Evolutionary conservation across 2,888 invertebrate species (phyloP), one percentile per base, ranked within the genome.

Genomic region (Lithophane socia): DNA sequence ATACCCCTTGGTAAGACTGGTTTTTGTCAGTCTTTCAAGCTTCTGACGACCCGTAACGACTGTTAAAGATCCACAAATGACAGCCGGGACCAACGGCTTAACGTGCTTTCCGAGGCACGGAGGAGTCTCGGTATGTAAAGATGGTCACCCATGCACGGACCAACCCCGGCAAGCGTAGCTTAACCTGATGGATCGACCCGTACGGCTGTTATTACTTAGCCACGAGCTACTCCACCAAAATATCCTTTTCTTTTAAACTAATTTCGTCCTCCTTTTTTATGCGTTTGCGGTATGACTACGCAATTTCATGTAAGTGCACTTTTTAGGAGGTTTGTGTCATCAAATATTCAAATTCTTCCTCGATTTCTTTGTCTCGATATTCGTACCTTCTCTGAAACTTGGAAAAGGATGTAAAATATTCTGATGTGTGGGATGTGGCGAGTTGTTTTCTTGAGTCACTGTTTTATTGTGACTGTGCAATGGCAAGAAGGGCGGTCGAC

Each of bases 371-470:
- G 67, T 65, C 16, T 49, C 56, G 18, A 9, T 79, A 42, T 44
- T 60, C 18, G 9, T 69, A 60, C 10, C 10, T 44, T 24, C 37
- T 56, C n/a, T 52, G 79, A 44, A 68, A 58, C 49, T 52, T 54
- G n/a, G 18, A 68, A 74, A 68, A 37, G 29, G 52, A 4, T 24
- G 4, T 44, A 44, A 16, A 44, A 52, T 71, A 71, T 77, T 61
- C 12, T 24, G 29, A 16, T 44, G 42, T 71, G 76, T 76, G 24
- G 58, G 69, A 12, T 56, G 76, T 2, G 8, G 10, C 18, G 44
- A 52, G 8, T 47, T 12, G 29, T 44, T 52, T 37, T 72, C 21
- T 61, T 71, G 80, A 77, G 10, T 79, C 80, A 77, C 21, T 70
- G 71, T 60, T 21, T 60, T n/a, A 18, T 10, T 76, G 13, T 42